Evolutionary conservation across 1,140 invertebrate genomes (phyloP), one percentile per base, ranked within the genome.

Genomic region (Drosophila kurseongensis): DNA sequence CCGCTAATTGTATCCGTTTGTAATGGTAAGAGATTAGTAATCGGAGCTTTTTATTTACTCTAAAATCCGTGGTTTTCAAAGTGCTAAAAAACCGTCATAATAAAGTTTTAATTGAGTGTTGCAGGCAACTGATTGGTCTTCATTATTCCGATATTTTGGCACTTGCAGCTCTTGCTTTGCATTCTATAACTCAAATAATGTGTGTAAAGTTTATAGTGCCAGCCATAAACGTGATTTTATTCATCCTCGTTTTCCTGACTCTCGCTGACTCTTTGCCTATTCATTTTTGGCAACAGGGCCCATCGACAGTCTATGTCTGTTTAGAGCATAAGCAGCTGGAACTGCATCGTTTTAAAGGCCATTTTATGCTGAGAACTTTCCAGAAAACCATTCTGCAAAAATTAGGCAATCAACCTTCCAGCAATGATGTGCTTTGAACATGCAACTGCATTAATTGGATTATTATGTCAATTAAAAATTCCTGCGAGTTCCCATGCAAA

Each of bases 401-500:
- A 41, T 35, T 32, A 18, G 12, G 41, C 44, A 45, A 3, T n/a
- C 4, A 12, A 12, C 5, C 8, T 32, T 36, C 14, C 56, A 23
- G 4, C 2, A 6, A 42, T 38, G 1, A 23, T 5, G 13, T 41
- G 16, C 36, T 50, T 45, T 36, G 63, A 67, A 67, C 16, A 16
- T 12, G 9, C 45, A 36, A 36, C 10, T 65, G 55, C 6, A 13
- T 23, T 3, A 35, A 56, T 14, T 42, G 14, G 13, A 16, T 32
- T 10, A 16, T 32, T 16, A 44, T 2, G 29, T 18, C 10, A 41
- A 42, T 58, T 63, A 63, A 18, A 18, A 16, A 58, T 63, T 14
- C 7, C 13, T 23, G 13, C 4, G 2, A 42, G 13, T 41, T 35
- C 5, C 1, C 16, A 18, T 4, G 14, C 13, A 13, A 36, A 16